These are phyloP conservation scores for Rhabdophis nuchalis DNA, from an alignment of 2,797 vertebrate species.

Conservation along the genomic window DNA sequence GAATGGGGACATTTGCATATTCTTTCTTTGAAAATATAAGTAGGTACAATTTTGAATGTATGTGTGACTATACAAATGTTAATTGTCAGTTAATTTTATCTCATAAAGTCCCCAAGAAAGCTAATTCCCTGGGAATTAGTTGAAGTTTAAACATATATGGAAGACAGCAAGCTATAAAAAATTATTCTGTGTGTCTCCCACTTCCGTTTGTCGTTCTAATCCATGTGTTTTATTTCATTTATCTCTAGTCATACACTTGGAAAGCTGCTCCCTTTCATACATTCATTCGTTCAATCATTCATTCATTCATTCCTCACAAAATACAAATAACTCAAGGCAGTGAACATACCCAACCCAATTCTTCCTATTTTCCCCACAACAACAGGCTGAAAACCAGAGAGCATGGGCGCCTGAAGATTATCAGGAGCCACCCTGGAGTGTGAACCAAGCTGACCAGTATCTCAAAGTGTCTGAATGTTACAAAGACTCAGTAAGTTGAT, in stretches of 20 bases:
- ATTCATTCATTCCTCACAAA: neutral
- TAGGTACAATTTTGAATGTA: neutral
- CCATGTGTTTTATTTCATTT: neutral
- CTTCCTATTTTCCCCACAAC: neutral
- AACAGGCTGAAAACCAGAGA: neutral
- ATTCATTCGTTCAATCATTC: too few species aligned
- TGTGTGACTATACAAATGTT: neutral
- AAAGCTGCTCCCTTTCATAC: neutral
- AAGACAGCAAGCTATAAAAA: neutral
- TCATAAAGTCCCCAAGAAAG: neutral
- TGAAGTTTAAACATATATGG: neutral
- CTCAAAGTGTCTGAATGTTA: neutral
- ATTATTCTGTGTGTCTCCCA: neutral
- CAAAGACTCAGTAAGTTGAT: neutral
- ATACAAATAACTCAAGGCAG: neutral
- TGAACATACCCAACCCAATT: neutral
- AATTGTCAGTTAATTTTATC: neutral
- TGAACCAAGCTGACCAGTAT: neutral
- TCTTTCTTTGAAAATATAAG: neutral
- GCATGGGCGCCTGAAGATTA: conserved; percentile 13
- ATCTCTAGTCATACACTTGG: neutral
- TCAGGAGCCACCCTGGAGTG: neutral
- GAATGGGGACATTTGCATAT: neutral
- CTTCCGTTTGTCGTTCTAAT: neutral
- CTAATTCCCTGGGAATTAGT: neutral